Percentiles rank a stretch among this genome's conserved stretches.
phyloP scores from a whole-genome alignment of 2,113 vertebrate genomes.

The Triplophysa dalaica region DNA sequence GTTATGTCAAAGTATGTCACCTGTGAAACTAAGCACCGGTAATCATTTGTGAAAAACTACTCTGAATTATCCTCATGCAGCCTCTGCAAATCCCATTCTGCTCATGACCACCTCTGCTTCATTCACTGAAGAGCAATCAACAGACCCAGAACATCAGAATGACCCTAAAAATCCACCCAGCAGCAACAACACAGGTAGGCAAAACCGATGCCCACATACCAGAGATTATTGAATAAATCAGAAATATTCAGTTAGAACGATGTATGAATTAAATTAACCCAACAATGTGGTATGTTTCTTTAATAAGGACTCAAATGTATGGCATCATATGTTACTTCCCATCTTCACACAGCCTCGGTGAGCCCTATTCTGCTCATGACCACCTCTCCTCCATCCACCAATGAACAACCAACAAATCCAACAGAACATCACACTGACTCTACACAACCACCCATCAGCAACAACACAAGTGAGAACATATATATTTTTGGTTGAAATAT shows the following conservation, averaged over 20 bases:
- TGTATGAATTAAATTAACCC: neutral
- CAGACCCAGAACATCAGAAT: conserved; percentile 10
- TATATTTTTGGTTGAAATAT: no score
- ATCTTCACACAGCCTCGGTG: conserved; percentile 21
- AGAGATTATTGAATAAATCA: neutral
- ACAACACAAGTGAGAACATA: conserved; percentile 32
- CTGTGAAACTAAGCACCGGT: no score
- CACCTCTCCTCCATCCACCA: conserved; percentile 1
- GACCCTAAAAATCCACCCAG: neutral
- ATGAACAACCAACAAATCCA: neutral
- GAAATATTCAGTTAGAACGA: neutral
- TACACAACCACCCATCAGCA: conserved; percentile 2
- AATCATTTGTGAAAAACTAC: neutral
- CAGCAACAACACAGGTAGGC: neutral
- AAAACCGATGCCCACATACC: neutral
- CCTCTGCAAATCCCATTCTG: conserved; percentile 31
- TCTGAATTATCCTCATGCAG: conserved; percentile 7
- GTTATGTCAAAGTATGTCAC: no score
- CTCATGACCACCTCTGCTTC: conserved; percentile 13
- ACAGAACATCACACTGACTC: neutral
- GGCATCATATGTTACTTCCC: no score
- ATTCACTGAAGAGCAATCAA: neutral
- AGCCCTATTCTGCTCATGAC: conserved; percentile 40
- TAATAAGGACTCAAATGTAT: no score
- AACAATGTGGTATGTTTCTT: no score